phyloP scores from a whole-genome alignment of 2,888 invertebrate genomes.

The Acrocyrtus sp. region DNA sequence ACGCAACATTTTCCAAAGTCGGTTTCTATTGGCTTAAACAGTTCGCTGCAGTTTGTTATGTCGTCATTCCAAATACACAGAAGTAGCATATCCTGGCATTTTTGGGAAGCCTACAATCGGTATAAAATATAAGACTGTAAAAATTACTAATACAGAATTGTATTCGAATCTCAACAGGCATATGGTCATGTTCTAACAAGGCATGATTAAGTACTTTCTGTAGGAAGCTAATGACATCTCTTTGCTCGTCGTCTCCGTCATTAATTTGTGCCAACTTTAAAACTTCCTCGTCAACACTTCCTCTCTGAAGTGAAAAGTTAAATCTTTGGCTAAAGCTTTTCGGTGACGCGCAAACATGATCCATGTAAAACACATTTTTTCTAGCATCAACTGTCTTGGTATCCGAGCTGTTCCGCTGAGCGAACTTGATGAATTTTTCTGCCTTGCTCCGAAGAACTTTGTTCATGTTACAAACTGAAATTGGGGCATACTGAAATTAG shows the following conservation, averaged over 20 bases:
- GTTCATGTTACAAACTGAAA: conserved; percentile 70
- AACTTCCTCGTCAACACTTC: conserved; percentile 32
- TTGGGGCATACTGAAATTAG: conserved; percentile 82
- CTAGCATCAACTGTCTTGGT: conserved; percentile 32
- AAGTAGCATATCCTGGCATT: conserved; percentile 78
- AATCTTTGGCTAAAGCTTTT: conserved; percentile 55
- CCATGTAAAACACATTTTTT: conserved; percentile 48
- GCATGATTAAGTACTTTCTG: conserved; percentile 32
- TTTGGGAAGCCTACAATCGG: conserved; percentile 77
- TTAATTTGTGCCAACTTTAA: conserved; percentile 11
- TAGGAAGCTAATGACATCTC: conserved; percentile 48
- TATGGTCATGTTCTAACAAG: no score
- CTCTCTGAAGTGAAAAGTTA: conserved; percentile 43
- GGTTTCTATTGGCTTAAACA: conserved; percentile 81
- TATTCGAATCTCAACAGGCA: no score
- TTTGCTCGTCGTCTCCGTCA: conserved; percentile 44
- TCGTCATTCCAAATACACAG: conserved; percentile 77
- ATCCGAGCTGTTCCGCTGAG: conserved; percentile 20
- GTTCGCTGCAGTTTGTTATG: conserved; percentile 72
- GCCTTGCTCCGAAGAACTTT: conserved; percentile 47
- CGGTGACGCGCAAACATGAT: conserved; percentile 54
- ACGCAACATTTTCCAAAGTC: conserved; percentile 80
- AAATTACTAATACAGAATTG: background rate
- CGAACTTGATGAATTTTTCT: conserved; percentile 17
- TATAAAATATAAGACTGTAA: conserved; percentile 38